Evolutionary conservation across 2,113 vertebrate species (phyloP).

Genomic region (Calyptomena viridis): DNA sequence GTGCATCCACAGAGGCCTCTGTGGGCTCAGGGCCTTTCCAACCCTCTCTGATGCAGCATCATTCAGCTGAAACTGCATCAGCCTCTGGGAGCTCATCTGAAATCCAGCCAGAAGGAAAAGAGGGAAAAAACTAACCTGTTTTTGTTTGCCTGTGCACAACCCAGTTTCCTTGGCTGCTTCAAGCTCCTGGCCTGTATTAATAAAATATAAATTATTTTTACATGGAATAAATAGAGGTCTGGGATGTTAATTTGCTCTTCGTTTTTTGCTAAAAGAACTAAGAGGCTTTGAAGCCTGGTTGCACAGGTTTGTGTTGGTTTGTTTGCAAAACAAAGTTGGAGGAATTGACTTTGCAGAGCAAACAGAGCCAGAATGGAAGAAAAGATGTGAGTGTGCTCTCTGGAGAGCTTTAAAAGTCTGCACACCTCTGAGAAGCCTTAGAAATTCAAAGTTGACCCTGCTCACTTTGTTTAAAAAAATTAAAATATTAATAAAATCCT

Average conservation of each 20-base stretch:
- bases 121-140: background rate
- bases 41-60: background rate
- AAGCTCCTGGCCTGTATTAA: background rate
- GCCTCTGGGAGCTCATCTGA: background rate
- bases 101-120: background rate
- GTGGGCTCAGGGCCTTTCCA: background rate
- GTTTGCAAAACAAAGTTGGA: slow-evolving; percentile 2
- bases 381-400: background rate
- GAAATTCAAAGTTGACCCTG: slow-evolving; percentile 4
- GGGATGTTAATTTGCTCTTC: slow-evolving; percentile 1
- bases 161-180: background rate
- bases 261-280: background rate
- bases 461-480: slow-evolving; percentile 24
- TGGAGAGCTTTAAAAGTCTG: slow-evolving; percentile 2
- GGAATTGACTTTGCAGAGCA: background rate
- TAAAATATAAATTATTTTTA: background rate
- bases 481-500: background rate
- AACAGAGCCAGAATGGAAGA: background rate
- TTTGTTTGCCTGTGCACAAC: background rate
- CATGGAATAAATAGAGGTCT: background rate
- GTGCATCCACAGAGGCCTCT: too few species aligned
- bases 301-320: background rate
- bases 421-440: background rate
- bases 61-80: background rate
- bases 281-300: background rate